Base-by-base conservation (phyloP, 2,888 invertebrate species). In the Lapara coniferarum region DNA sequence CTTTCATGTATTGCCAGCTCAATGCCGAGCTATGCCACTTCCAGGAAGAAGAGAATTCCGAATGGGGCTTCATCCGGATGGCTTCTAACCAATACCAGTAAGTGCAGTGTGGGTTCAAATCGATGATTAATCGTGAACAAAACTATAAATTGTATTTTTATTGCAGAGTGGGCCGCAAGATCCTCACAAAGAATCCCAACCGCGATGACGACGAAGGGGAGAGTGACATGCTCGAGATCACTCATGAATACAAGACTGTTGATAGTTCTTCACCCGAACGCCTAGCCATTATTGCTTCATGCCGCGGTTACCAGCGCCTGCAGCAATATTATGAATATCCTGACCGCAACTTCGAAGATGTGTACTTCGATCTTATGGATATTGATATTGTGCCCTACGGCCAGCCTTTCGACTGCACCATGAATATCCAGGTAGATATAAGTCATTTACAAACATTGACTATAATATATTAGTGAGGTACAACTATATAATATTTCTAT, bases 21-120 rank as follows among this genome's bases (percentile, higher is more conserved):
- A 97, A 97, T 80, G 96, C 97, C 6, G 97, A 97, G 84, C 89
- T 96, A 57, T 95, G 96, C 73, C 95, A 96, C 88, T 97, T 96
- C 94, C 95, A 95, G 87, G 95, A 95, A 81, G 96, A 96, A 83
- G 94, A 95, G 63, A 93, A 94, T 79, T 95, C 95, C 1, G 95
- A 95, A 81, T 95, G 96, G 95, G 96, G 96, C 74, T 96, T 96
- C 85, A 94, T 95, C 74, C 94, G 95, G 78, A 93, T 96, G 87
- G 95, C 95, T 72, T 95, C 95, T 55, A 95, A 95, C 83, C 94
- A 95, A 79, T 95, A 95, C 80, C 95, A 95, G 96, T 96, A 85
- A 94, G 95, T 90, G 56, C 25, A 67, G 19, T 13, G 19, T 7
- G 1, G 44, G 55, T 25, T 25, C 25, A 66, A 55, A 69, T 13